Conservation (phyloP, 2,113 vertebrate species). For the Alligator mississippiensis region DNA sequence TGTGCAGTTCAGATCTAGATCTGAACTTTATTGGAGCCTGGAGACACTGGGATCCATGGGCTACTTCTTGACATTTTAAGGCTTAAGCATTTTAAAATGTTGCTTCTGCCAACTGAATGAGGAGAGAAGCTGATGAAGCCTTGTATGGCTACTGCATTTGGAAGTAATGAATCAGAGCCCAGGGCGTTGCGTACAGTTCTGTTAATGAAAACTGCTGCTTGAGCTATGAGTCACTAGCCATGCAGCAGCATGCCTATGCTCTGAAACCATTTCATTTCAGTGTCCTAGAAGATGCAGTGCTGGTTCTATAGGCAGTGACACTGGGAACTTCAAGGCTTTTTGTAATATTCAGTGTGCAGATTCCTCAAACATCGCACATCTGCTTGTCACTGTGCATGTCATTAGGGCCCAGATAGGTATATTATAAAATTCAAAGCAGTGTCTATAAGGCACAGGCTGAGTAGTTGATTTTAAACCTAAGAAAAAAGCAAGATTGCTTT, state of each 20-base stretch:
- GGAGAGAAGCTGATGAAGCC: not conserved
- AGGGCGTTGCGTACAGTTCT: not conserved
- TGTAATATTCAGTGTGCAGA: accelerated
- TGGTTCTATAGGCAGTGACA: not conserved
- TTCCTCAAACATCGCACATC: not conserved
- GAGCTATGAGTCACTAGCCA: not conserved
- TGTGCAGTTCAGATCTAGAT: not conserved
- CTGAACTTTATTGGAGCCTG: not conserved
- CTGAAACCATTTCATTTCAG: accelerated
- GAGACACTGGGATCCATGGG: not conserved
- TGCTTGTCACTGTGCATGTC: not conserved
- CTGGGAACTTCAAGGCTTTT: not conserved
- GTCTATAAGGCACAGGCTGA: not conserved
- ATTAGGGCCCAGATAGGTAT: not conserved
- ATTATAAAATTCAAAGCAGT: not conserved
- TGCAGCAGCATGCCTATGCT: not conserved
- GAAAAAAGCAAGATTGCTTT: not conserved
- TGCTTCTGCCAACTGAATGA: not conserved
- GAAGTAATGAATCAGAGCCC: not conserved
- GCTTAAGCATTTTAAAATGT: not conserved
- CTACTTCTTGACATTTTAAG: not conserved
- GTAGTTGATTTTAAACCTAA: constrained; percentile 11
- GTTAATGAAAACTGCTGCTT: not conserved
- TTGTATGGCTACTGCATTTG: not conserved
- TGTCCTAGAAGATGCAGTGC: not conserved